Percentiles rank a stretch among this genome's conserved stretches.
These are phyloP conservation scores for Selene dorsalis DNA, from an alignment of 2,797 vertebrate species.

Conservation along the genomic window DNA sequence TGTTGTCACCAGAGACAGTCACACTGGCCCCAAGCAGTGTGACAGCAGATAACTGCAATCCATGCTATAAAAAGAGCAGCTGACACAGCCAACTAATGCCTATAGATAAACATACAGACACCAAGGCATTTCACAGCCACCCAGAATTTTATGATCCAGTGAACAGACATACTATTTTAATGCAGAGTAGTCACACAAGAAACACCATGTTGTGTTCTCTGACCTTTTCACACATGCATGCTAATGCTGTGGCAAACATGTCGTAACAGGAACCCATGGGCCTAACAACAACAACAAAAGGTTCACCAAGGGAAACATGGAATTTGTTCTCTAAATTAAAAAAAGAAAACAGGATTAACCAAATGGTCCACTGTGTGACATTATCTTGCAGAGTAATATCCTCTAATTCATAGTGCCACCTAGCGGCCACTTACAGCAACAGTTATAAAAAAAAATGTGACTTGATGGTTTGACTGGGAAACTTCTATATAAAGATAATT, in stretches of 20 bases:
- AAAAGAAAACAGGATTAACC: not conserved
- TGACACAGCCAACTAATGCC: slow-evolving; percentile 65
- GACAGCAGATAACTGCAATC: slow-evolving; percentile 69
- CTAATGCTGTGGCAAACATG: not conserved
- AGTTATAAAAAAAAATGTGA: not conserved
- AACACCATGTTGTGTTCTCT: slow-evolving; percentile 2
- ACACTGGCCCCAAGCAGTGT: slow-evolving; percentile 50
- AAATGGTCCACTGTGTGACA: slow-evolving; percentile 4
- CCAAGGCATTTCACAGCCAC: slow-evolving; percentile 22
- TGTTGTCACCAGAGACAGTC: slow-evolving; percentile 58
- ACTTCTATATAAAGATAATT: not conserved
- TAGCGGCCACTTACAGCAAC: slow-evolving; percentile 48
- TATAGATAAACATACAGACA: slow-evolving; percentile 71
- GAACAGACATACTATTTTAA: slow-evolving; percentile 39
- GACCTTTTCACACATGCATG: slow-evolving; percentile 41
- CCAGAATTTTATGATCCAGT: slow-evolving; percentile 20
- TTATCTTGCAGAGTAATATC: not conserved
- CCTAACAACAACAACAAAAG: slow-evolving; percentile 5
- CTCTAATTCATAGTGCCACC: slow-evolving; percentile 59
- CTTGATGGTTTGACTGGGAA: not conserved
- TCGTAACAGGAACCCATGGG: slow-evolving; percentile 23
- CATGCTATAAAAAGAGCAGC: slow-evolving; percentile 74
- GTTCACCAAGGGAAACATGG: slow-evolving; percentile 2
- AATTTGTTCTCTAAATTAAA: slow-evolving; percentile 17
- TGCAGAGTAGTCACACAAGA: slow-evolving; percentile 28